phyloP scores from a whole-genome alignment of 2,888 invertebrate genomes.

The Drosophila ezoana region DNA sequence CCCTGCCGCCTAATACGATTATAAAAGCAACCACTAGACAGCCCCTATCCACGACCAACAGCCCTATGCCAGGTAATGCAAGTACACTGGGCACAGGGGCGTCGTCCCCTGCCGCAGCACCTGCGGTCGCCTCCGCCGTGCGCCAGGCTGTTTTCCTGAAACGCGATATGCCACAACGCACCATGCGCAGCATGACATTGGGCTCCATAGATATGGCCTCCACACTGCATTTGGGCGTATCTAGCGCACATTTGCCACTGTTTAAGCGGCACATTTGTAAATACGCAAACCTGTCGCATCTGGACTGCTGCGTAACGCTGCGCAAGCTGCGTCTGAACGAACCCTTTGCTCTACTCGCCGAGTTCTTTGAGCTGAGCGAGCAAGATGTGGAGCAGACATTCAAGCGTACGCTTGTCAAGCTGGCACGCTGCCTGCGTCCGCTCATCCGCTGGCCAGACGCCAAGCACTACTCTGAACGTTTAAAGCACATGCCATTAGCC shows the following conservation, averaged over 20 bases:
- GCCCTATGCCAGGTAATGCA: background rate
- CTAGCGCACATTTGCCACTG: slow-evolving; percentile 71
- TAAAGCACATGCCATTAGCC: slow-evolving; percentile 83
- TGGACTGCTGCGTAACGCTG: slow-evolving; percentile 82
- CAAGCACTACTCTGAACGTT: slow-evolving; percentile 82
- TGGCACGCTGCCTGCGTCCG: slow-evolving; percentile 81
- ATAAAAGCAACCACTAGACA: slow-evolving; percentile 75
- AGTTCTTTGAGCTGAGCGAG: slow-evolving; percentile 82
- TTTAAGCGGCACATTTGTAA: slow-evolving; percentile 82
- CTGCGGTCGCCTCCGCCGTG: slow-evolving; percentile 57
- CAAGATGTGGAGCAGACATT: slow-evolving; percentile 81
- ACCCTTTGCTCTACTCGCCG: slow-evolving; percentile 80
- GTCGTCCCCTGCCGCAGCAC: slow-evolving; percentile 54
- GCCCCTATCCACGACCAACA: slow-evolving; percentile 5
- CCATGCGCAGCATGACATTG: slow-evolving; percentile 81
- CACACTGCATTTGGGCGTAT: slow-evolving; percentile 78
- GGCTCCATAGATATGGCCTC: slow-evolving; percentile 82
- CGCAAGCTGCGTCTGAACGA: slow-evolving; percentile 83
- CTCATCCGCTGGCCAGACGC: slow-evolving; percentile 84
- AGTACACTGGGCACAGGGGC: background rate
- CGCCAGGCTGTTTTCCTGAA: slow-evolving; percentile 82
- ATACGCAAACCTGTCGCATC: slow-evolving; percentile 75
- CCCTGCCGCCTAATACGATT: slow-evolving; percentile 80
- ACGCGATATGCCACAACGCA: slow-evolving; percentile 80
- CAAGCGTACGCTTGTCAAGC: slow-evolving; percentile 74